A percentile compares a stretch with the other conserved stretches of the same genome.
These are phyloP conservation scores for Caenorhabditis sp. DNA, from an alignment of 2,888 invertebrate species.

Conservation along the genomic window DNA sequence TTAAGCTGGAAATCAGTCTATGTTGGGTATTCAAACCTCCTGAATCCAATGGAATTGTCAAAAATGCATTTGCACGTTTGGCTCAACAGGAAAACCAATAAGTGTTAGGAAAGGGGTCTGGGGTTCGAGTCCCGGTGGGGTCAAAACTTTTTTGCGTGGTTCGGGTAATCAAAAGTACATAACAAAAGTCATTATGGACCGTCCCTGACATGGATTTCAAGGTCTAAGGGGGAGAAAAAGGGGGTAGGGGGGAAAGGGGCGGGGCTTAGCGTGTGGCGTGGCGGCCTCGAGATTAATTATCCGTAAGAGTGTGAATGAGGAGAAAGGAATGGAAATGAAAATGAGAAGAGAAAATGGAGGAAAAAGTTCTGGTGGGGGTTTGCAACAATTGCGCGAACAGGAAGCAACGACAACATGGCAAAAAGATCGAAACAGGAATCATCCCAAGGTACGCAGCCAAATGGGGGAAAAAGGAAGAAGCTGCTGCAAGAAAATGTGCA, in stretches of 20 bases:
- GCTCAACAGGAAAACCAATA: too few relatives aligned
- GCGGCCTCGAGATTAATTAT: slow-evolving; percentile 55
- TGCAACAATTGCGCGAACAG: slow-evolving; percentile 10
- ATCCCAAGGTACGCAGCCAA: not conserved
- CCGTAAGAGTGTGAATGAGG: slow-evolving; percentile 46
- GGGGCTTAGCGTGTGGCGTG: not conserved
- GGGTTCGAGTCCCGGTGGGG: too few relatives aligned
- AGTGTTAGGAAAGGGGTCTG: too few relatives aligned
- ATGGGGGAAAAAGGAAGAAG: not conserved
- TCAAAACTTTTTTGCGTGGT: too few relatives aligned
- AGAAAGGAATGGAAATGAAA: not conserved
- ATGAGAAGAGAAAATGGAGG: not conserved
- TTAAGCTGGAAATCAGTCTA: too few relatives aligned
- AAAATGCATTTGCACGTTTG: too few relatives aligned
- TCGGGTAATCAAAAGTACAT: too few relatives aligned
- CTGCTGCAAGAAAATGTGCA: slow-evolving; percentile 26
- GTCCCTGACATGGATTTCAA: too few relatives aligned
- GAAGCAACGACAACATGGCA: slow-evolving; percentile 1
- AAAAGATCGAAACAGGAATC: slow-evolving; percentile 1
- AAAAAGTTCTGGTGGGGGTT: not conserved
- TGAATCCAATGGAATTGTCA: too few relatives aligned
- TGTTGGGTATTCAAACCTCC: too few relatives aligned
- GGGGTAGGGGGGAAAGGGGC: not conserved
- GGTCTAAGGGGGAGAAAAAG: too few relatives aligned
- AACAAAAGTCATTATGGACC: too few relatives aligned